These are phyloP conservation scores for Eristalis intricaria DNA, from an alignment of 2,888 invertebrate species.

Conservation along the genomic window DNA sequence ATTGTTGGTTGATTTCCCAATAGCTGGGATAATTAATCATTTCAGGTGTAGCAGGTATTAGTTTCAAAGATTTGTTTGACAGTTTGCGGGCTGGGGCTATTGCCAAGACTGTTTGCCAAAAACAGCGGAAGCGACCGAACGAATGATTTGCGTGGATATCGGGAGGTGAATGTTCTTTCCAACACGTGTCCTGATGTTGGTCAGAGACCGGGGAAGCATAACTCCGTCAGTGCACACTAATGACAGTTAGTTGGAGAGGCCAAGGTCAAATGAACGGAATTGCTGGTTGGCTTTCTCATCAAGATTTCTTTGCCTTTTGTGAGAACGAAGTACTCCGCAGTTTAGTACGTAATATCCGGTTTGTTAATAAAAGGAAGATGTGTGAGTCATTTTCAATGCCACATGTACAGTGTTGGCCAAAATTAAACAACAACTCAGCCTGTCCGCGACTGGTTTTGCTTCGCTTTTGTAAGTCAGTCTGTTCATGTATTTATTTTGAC, in stretches of 20 bases:
- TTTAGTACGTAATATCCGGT: background rate
- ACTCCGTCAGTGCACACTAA: background rate
- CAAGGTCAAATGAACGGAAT: background rate
- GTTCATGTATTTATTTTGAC: too few species aligned
- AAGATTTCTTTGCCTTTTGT: background rate
- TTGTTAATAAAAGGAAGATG: background rate
- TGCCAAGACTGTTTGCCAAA: background rate
- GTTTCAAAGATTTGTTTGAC: background rate
- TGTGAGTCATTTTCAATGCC: background rate
- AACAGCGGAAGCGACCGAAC: background rate
- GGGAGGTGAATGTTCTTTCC: background rate
- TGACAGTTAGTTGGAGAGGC: background rate
- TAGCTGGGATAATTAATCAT: background rate
- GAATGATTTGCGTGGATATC: background rate
- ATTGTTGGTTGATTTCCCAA: background rate
- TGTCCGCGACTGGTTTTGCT: too few species aligned
- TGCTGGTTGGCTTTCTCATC: background rate
- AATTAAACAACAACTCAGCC: too few species aligned
- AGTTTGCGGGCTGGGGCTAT: background rate
- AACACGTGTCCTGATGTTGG: background rate
- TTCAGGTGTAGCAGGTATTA: background rate
- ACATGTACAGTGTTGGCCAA: too few species aligned
- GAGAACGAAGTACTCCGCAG: background rate
- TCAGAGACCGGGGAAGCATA: background rate
- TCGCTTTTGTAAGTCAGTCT: too few species aligned